Conservation (phyloP, 1,140 invertebrate species). For the Brachionus rubens region DNA sequence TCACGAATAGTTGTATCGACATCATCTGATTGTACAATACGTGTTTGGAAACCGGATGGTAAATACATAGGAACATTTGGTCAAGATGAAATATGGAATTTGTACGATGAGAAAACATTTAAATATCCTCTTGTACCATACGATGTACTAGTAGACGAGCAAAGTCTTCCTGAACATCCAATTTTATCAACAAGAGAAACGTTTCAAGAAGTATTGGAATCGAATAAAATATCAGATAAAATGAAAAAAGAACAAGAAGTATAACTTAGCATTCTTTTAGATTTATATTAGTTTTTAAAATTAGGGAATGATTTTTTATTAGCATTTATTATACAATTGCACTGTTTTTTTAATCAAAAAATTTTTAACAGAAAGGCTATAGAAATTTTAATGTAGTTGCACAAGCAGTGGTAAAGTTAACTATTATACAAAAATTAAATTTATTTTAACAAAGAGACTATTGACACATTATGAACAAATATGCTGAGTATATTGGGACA, state of each 20-base stretch:
- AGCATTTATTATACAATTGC: too few species aligned
- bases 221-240: slow-evolving; percentile 49
- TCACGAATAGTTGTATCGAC: slow-evolving; percentile 56
- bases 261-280: background rate
- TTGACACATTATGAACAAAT: background rate
- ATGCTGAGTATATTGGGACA: background rate
- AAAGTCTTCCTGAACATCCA: slow-evolving; percentile 57
- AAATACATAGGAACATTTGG: slow-evolving; percentile 60
- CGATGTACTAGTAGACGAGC: slow-evolving; percentile 59
- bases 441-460: too few species aligned
- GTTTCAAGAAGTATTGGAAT: slow-evolving; percentile 50
- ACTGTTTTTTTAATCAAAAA: background rate
- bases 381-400: slow-evolving; percentile 20
- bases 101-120: slow-evolving; percentile 56
- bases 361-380: slow-evolving; percentile 13
- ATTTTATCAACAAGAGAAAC: slow-evolving; percentile 52
- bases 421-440: background rate
- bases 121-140: slow-evolving; percentile 60
- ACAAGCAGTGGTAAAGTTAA: slow-evolving; percentile 39
- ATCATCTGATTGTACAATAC: slow-evolving; percentile 58
- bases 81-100: slow-evolving; percentile 57
- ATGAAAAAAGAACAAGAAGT: slow-evolving; percentile 34
- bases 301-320: too few species aligned
- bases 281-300: background rate
- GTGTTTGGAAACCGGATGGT: slow-evolving; percentile 58